These are phyloP conservation scores for Ciconia maguari DNA, from an alignment of 2,113 vertebrate genomes.

Conservation along the genomic window DNA sequence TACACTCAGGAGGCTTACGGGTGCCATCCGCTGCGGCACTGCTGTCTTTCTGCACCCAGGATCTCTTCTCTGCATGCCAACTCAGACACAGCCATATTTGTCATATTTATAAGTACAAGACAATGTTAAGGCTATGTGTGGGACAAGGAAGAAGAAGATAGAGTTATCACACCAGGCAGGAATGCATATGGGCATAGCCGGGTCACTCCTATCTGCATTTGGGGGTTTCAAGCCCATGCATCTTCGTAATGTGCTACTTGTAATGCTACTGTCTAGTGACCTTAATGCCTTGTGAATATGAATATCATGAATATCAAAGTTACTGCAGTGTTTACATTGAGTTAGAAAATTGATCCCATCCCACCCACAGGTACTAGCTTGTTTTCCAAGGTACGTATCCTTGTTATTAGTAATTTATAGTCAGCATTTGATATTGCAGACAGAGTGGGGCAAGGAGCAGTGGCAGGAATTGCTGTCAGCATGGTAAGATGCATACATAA, in stretches of 20 bases:
- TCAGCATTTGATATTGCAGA: not conserved
- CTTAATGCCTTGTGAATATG: not conserved
- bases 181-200: not conserved
- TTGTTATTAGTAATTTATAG: not conserved
- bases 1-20: rapidly evolving
- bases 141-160: not conserved
- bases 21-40: too few species aligned
- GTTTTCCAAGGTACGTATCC: not conserved
- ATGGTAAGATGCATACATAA: not conserved
- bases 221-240: not conserved
- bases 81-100: not conserved
- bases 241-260: not conserved
- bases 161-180: not conserved
- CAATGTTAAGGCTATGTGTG: not conserved
- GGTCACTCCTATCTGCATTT: not conserved
- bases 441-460: not conserved
- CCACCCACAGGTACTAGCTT: not conserved
- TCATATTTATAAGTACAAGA: not conserved
- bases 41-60: not conserved
- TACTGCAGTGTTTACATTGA: not conserved
- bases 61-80: not conserved
- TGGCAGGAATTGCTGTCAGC: not conserved
- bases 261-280: not conserved
- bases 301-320: conserved; percentile 23
- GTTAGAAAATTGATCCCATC: not conserved